These are phyloP conservation scores for Valencia hispanica DNA, from an alignment of 2,797 vertebrate species.

Conservation along the genomic window DNA sequence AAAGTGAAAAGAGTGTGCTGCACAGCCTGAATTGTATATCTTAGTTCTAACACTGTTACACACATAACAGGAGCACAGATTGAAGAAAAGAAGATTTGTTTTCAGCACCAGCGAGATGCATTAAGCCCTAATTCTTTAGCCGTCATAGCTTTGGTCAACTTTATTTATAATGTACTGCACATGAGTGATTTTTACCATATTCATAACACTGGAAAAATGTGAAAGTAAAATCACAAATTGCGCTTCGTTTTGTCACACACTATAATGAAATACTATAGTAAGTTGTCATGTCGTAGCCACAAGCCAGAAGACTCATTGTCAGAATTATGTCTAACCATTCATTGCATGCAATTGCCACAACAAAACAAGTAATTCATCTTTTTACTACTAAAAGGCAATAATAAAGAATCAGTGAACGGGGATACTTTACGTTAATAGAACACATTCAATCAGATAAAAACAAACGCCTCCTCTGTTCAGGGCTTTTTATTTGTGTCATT, in stretches of 20 bases:
- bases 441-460: constrained; percentile 1
- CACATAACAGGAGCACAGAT: constrained; percentile 10
- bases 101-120: not conserved
- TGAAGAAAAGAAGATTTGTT: constrained; percentile 13
- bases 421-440: not conserved
- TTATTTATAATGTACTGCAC: not conserved
- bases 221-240: not conserved
- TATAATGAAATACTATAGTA: not conserved
- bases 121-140: not conserved
- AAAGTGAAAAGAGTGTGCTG: constrained; percentile 32
- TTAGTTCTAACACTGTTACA: constrained; percentile 27
- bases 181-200: constrained; percentile 1
- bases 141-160: not conserved
- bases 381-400: not conserved
- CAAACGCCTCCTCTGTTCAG: not conserved
- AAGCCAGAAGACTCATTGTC: not conserved
- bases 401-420: not conserved
- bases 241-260: not conserved
- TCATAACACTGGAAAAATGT: not conserved
- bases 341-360: not conserved
- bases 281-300: not conserved
- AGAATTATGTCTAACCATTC: not conserved
- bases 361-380: not conserved
- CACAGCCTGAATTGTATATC: constrained; percentile 34
- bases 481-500: not conserved